phyloP scores from a whole-genome alignment of 1,140 invertebrate species.

The Belonocnema kinseyi region DNA sequence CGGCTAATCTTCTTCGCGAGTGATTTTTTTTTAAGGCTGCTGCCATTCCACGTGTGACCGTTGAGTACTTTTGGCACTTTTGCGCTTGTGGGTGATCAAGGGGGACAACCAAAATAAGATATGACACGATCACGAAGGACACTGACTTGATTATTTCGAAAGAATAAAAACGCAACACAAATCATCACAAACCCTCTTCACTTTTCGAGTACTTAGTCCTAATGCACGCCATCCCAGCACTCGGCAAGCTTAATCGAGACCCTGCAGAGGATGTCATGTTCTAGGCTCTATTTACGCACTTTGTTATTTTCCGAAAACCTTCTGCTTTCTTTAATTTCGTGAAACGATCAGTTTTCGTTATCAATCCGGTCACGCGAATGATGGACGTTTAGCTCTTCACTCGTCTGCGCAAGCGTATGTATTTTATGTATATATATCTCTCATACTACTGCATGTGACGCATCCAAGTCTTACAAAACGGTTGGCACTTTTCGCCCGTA shows the following conservation, averaged over 20 bases:
- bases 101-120: background rate
- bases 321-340: background rate
- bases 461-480: too few species aligned
- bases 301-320: background rate
- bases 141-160: conserved; percentile 18
- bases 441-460: too few species aligned
- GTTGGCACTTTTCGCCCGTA: too few species aligned
- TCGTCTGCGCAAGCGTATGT: background rate
- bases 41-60: conserved; percentile 72
- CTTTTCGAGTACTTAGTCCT: conserved; percentile 20
- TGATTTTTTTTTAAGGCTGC: conserved; percentile 77
- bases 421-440: background rate
- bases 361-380: too few species aligned
- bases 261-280: background rate
- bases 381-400: background rate
- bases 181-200: conserved; percentile 20
- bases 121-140: background rate
- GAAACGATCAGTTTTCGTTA: too few species aligned
- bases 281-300: background rate
- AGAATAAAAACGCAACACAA: conserved; percentile 16
- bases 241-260: conserved; percentile 6
- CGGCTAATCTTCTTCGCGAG: conserved; percentile 87
- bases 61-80: background rate
- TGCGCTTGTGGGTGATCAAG: background rate
- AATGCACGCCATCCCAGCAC: background rate